Base-by-base conservation (phyloP, 2,888 invertebrate species). In the Ophraella communa region DNA sequence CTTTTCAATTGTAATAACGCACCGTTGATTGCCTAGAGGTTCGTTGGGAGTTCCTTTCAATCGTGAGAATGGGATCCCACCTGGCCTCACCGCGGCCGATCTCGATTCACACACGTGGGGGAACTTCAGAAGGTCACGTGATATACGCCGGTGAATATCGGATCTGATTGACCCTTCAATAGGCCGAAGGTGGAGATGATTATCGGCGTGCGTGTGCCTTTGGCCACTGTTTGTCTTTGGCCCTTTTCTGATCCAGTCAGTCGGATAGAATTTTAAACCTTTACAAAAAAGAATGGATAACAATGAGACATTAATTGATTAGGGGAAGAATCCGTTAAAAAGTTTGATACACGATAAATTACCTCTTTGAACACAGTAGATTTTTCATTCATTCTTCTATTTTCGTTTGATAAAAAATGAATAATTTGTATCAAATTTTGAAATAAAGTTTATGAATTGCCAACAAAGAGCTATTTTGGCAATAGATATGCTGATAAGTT, bases 131-230 rank as follows among this genome's bases (percentile, higher is more conserved):
- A 61, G 70, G 74, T 69, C 79, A 80, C 80, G 79, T 78, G 80
- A 73, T 76, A 76, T 67, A 76, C 76, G 75, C 67, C 76, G 74
- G 72, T 76, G 78, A 79, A 78, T 77, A 79, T 77, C 75, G 76
- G 68, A 69, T 71, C 73, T 80, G 79, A 81, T 81, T 80, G 80
- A 80, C 79, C 80, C 79, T 71, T 76, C 77, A 77, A 77, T 76
- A 67, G 75, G 74, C 77, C 71, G 77, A 79, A 51, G 80, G 79
- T 78, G 71, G 71, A 67, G 77, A 77, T 80, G 79, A 80, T 81
- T 79, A 80, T 75, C 74, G 72, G 51, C 64, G 71, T 74, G 69
- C 76, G 75, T 73, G 76, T 73, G 76, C 71, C 33, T 70, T 63
- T 64, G 69, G 69, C 62, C 70, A 54, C 62, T 76, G 76, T 77